Base-by-base conservation (phyloP, 2,113 vertebrate genomes). In the Callorhinus ursinus region DNA sequence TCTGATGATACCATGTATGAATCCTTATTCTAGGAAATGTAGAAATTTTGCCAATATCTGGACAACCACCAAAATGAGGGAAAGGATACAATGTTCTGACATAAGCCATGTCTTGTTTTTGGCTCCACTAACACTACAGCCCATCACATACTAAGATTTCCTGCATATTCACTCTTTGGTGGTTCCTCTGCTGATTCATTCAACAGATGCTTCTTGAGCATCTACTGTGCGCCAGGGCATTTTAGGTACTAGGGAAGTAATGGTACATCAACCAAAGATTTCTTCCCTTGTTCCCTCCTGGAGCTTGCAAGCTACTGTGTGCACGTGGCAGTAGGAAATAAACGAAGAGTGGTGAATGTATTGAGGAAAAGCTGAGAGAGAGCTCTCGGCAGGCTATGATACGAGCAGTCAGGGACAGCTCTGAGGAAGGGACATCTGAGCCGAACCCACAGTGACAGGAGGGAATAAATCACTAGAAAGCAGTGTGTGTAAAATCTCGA, bases 401-500 rank as follows among this genome's bases (percentile, higher is more conserved):
- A 8, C 16, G 46, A 63, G 39, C 11, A 36, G 36, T 4, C 11
- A 59, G 91, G 85, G n/a, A 12, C 21, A 26, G 63, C 51, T 91
- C 63, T 51, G 16, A 84, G 91, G 19, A 55, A 33, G 33, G 36
- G 33, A 33, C 6, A 61, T 15, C 42, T 28, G 16, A 22, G 46
- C 26, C 80, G 89, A 92, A 63, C 71, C 46, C 19, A 49, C 55
- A 74, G 57, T 11, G 49, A 51, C 4, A 16, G 61, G n/a, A 51
- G 9, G 53, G 49, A 53, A 51, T 36, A 67, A 18, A 28, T 5
- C n/a, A 55, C 0, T 7, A 36, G 46, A 4, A 26, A 31, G 18
- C 4, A 33, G n/a, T 0, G 77, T 49, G 26, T 0, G 4, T 5
- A 2, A 74, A 19, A n/a, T n/a, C 33, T 33, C 0, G 0, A 26